Base-by-base conservation (phyloP, 2,113 vertebrate genomes). In the Perca schrenkii region DNA sequence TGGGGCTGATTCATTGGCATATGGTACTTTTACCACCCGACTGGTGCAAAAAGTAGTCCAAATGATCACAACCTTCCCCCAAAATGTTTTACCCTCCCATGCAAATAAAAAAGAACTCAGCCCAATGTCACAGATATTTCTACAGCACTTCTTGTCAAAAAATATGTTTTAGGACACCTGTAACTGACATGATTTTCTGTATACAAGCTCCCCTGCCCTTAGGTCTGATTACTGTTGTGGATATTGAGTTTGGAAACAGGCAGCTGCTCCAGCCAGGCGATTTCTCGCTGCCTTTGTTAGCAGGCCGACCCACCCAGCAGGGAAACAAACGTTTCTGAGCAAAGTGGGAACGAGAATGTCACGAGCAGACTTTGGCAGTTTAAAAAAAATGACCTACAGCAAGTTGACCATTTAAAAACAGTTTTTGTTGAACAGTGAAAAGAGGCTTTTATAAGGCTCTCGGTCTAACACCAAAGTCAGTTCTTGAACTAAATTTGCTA, bases 361-460 rank as follows among this genome's bases (percentile, higher is more conserved):
- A 91, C 28, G 1, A 68, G 84, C 86, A 89, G 83, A 63, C 70
- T 64, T 57, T 86, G 74, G 73, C 21, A 49, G 13, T 92, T 92
- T 86, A 91, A 87, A 86, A 74, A 74, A 74, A 74, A 91, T 94
- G 94, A 97, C 94, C 95, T 93, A 90, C 72, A 52, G 66, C 93
- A 90, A 90, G 95, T 94, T 96, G 95, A 95, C 74, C 95, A 90
- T 94, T 94, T 94, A 95, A 83, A 93, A 94, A 85, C 16, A 17
- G 68, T 11, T 43, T 74, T 62, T 74, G 34, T 73, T 34, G 46
- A 67, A 11, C 8, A 0, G 8, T 50, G 15, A 92, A 97, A 96
- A 96, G 96, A 94, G 92, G 89, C 89, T 96, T 95, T 95, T 94
- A 93, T 96, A 94, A 94, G 95, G 91, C 90, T 92, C 89, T 88